These are phyloP conservation scores for Eilema caniola DNA, from an alignment of 2,888 invertebrate species.

Conservation along the genomic window DNA sequence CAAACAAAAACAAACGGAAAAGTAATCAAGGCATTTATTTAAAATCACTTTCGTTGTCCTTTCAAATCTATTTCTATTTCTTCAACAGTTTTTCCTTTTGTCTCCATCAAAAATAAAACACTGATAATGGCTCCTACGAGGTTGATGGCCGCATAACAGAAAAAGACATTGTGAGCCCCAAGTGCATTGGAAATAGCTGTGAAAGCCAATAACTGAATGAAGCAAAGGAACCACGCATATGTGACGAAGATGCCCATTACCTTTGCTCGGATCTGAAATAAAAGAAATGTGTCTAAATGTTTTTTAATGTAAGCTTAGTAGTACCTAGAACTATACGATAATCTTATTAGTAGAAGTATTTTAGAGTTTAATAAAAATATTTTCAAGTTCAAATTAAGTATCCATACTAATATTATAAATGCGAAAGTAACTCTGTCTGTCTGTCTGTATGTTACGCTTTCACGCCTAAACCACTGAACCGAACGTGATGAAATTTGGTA, in stretches of 20 bases:
- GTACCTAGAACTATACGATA: too few species aligned
- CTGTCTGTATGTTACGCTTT: too few species aligned
- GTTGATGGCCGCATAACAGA: slow-evolving; percentile 52
- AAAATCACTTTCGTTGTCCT: slow-evolving; percentile 26
- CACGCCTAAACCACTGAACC: too few species aligned
- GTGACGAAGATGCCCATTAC: slow-evolving; percentile 68
- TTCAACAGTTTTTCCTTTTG: too few species aligned
- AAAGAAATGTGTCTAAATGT: background rate
- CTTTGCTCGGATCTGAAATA: slow-evolving; percentile 71
- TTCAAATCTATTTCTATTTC: slow-evolving; percentile 53
- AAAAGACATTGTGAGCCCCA: slow-evolving; percentile 55
- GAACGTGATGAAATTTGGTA: too few species aligned
- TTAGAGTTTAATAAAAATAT: too few species aligned
- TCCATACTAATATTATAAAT: too few species aligned
- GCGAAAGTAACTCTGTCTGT: too few species aligned
- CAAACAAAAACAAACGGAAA: slow-evolving; percentile 9
- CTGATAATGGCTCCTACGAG: slow-evolving; percentile 46
- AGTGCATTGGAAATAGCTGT: slow-evolving; percentile 50
- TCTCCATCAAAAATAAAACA: background rate
- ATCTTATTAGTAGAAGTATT: too few species aligned
- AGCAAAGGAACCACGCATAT: slow-evolving; percentile 71
- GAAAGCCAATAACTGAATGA: slow-evolving; percentile 56
- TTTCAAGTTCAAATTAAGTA: too few species aligned
- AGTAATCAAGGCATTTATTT: slow-evolving; percentile 4
- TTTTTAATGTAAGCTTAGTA: too few species aligned